A percentile compares a stretch with the other conserved stretches of the same genome.
These are phyloP conservation scores for Percopsis omiscomaycus DNA, from an alignment of 2,797 vertebrate species.

Conservation along the genomic window DNA sequence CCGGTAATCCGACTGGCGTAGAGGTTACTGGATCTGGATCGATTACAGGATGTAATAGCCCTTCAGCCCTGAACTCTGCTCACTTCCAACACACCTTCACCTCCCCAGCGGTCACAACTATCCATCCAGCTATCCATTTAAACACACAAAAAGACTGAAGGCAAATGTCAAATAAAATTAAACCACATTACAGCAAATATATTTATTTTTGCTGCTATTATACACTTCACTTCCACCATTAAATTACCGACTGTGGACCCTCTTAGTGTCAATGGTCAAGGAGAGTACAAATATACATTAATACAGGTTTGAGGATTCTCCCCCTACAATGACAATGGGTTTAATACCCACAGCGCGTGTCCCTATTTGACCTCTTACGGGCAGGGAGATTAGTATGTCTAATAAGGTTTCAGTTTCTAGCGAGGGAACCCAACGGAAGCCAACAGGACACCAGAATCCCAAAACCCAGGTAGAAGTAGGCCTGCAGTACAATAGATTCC, in stretches of 20 bases:
- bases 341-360: constrained; percentile 26
- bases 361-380: constrained; percentile 22
- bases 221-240: neutral
- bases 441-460: constrained; percentile 14
- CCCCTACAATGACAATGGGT: constrained; percentile 16
- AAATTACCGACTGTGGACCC: constrained; percentile 19
- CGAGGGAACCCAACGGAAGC: constrained; percentile 43
- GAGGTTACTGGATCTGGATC: constrained; percentile 67
- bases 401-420: constrained; percentile 56
- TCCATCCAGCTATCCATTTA: neutral
- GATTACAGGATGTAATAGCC: constrained; percentile 66
- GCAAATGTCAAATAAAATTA: neutral
- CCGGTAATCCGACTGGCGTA: constrained; percentile 64
- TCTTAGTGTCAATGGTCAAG: neutral
- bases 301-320: constrained; percentile 21
- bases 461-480: constrained; percentile 14
- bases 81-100: constrained; percentile 52
- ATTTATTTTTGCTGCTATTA: constrained; percentile 18
- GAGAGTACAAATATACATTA: too few species aligned
- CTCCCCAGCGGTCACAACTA: constrained; percentile 44
- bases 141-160: constrained; percentile 4
- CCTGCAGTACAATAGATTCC: too few species aligned
- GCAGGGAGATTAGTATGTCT: constrained; percentile 37
- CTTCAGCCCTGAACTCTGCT: constrained; percentile 52
- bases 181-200: constrained; percentile 7